Percentiles rank a stretch among this genome's conserved stretches.
phyloP scores from a whole-genome alignment of 2,888 invertebrate species.

The Eudemis profundana region DNA sequence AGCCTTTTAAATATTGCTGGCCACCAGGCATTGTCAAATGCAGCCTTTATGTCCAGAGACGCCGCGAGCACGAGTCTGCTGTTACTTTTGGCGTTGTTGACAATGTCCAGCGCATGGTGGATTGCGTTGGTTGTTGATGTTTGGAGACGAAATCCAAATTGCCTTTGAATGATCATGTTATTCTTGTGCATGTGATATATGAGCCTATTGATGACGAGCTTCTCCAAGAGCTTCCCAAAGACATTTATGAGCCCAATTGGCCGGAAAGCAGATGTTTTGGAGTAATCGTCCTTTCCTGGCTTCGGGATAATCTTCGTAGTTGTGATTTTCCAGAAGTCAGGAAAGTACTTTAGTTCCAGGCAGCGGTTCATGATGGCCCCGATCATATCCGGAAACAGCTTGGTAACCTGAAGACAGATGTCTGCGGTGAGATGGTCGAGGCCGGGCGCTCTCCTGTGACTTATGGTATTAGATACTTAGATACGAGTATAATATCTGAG shows the following conservation, averaged over 20 bases:
- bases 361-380: neutral
- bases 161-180: neutral
- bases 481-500: too few relatives aligned
- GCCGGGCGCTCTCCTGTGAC: neutral
- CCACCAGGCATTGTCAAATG: too few relatives aligned
- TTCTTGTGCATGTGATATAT: conserved; percentile 8
- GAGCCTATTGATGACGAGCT: too few relatives aligned
- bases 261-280: neutral
- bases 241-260: neutral
- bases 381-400: neutral
- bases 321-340: neutral
- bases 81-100: too few relatives aligned
- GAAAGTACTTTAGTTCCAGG: neutral
- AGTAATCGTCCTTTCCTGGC: neutral
- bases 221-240: neutral
- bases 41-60: too few relatives aligned
- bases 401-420: neutral
- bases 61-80: too few relatives aligned
- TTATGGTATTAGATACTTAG: too few relatives aligned
- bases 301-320: neutral
- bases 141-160: too few relatives aligned
- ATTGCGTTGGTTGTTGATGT: neutral
- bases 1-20: too few relatives aligned
- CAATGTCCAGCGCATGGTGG: neutral
- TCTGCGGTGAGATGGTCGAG: conserved; percentile 1